These are phyloP conservation scores for Drosophila colorata DNA, from an alignment of 2,888 invertebrate genomes.

Conservation along the genomic window DNA sequence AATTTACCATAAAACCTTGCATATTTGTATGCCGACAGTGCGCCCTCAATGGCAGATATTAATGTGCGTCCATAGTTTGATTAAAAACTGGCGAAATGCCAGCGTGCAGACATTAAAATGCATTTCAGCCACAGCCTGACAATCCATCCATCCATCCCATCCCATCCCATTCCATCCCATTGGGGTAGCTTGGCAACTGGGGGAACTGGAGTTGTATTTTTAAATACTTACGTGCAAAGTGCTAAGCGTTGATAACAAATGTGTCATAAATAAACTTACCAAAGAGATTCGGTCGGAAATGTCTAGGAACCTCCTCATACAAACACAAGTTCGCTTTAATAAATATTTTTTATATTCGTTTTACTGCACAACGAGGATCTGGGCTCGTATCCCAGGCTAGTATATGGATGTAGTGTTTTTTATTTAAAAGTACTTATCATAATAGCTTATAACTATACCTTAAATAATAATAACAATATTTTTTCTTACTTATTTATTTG, in stretches of 20 bases:
- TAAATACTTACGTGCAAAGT: conserved; percentile 25
- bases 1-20: conserved; percentile 85
- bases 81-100: conserved; percentile 84
- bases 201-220: conserved; percentile 42
- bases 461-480: too few species aligned
- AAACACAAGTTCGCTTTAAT: too few species aligned
- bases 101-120: conserved; percentile 68
- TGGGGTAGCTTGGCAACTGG: conserved; percentile 1
- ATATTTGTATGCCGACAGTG: conserved; percentile 78
- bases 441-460: too few species aligned
- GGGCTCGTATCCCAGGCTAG: too few species aligned
- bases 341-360: too few species aligned
- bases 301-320: not conserved
- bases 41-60: conserved; percentile 76
- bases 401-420: too few species aligned
- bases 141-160: conserved; percentile 70
- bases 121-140: conserved; percentile 54
- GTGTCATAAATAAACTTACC: conserved; percentile 31
- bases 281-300: not conserved
- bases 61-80: conserved; percentile 82
- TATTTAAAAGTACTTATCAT: too few species aligned
- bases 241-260: conserved; percentile 44
- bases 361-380: too few species aligned
- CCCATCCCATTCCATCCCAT: not conserved
- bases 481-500: too few species aligned